These are phyloP conservation scores for Rhyzopertha dominica DNA, from an alignment of 1,140 invertebrate genomes.

Conservation along the genomic window DNA sequence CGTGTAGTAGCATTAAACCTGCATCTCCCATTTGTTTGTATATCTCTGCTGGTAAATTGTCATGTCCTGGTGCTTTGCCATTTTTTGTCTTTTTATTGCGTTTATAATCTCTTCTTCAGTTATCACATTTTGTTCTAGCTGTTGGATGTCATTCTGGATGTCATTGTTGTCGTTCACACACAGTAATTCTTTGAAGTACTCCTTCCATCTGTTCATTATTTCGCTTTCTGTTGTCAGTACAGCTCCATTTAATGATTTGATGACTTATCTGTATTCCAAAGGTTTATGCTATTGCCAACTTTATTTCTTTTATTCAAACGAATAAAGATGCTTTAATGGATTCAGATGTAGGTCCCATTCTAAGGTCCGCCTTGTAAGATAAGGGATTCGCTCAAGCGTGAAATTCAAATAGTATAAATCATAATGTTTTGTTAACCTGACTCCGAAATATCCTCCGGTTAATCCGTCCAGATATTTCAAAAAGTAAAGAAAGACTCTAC, in stretches of 20 bases:
- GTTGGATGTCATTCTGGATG: background rate
- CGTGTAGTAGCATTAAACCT: slow-evolving; percentile 3
- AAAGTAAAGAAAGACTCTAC: too few relatives aligned
- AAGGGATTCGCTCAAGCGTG: too few relatives aligned
- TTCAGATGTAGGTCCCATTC: too few relatives aligned
- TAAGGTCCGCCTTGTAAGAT: too few relatives aligned
- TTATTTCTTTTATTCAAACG: too few relatives aligned
- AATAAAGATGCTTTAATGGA: too few relatives aligned
- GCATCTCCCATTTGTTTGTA: slow-evolving; percentile 2
- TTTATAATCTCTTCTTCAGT: slow-evolving; percentile 1
- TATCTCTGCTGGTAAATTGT: slow-evolving; percentile 8
- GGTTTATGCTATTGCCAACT: too few relatives aligned
- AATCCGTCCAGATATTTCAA: too few relatives aligned
- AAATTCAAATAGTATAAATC: too few relatives aligned
- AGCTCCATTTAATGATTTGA: slow-evolving; percentile 4
- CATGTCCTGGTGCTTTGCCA: slow-evolving; percentile 4
- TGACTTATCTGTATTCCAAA: too few relatives aligned
- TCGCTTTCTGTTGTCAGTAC: slow-evolving; percentile 3
- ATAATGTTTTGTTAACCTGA: too few relatives aligned
- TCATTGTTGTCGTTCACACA: background rate
- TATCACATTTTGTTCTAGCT: background rate
- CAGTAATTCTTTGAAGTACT: slow-evolving; percentile 9
- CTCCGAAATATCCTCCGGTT: too few relatives aligned
- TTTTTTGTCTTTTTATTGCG: slow-evolving; percentile 5
- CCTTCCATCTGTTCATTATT: slow-evolving; percentile 2